Evolutionary conservation across 2,888 invertebrate genomes (phyloP), one percentile per base, ranked within the genome.

Genomic region (Willowsia nigromaculata): DNA sequence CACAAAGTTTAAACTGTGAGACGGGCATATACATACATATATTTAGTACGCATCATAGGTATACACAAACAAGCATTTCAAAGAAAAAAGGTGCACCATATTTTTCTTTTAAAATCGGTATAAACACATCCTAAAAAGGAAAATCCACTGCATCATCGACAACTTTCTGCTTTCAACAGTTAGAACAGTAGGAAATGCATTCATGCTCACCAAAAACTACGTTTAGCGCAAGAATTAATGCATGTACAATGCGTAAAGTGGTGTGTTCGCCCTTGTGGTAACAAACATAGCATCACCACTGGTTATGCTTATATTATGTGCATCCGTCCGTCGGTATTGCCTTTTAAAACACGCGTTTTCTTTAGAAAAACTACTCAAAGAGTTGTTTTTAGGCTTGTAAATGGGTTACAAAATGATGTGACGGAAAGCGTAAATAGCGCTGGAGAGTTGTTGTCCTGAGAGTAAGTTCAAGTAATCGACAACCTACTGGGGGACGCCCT

Each of bases 401-500:
- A 89, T 82, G 88, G 88, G 88, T 88, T 88, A 76, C 56, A 68
- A 25, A 50, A 76, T 88, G 85, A 85, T 68, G 56, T 81, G 80
- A 81, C 80, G 78, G 68, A 86, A 81, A 86, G 43, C 81, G 40
- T 86, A 86, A 81, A 80, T 56, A 86, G 78, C 50, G 50, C 85
- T 85, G 40, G 56, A 33, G 50, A 68, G 5, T 25, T 33, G 33
- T 22, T 68, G 65, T 83, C 47, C 33, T 50, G 83, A 81, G 62
- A 43, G 81, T 80, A 37, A 62, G 82, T 18, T 65, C 15, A 53
- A 56, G 83, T 62, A 81, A 85, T 89, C 89, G 89, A 89, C 85
- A 82, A 85, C 85, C 85, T 74, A 84, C 88, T 88, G 88, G 88
- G 87, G 83, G 91, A 85, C 78, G 81, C 90, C 92, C 91, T 91